These are phyloP conservation scores for Rhagologus leucostigma DNA, from an alignment of 2,113 vertebrate species.

Conservation along the genomic window DNA sequence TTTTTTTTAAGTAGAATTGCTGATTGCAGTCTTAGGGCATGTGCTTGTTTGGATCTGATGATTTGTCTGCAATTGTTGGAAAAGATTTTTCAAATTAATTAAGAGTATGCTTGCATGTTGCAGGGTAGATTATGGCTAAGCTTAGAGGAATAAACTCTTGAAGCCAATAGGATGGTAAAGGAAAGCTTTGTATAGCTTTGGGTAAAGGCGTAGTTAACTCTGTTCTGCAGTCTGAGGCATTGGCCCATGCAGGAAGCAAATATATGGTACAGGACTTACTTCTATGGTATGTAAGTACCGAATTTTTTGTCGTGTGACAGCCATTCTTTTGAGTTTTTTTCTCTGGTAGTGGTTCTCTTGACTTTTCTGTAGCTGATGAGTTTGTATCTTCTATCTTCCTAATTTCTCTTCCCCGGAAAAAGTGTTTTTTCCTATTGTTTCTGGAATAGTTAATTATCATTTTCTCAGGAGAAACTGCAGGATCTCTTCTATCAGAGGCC, in stretches of 20 bases:
- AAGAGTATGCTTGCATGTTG: background rate
- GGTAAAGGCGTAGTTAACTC: rapidly evolving
- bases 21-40: background rate
- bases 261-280: background rate
- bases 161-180: background rate
- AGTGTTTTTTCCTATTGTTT: background rate
- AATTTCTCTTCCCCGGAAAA: background rate
- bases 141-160: background rate
- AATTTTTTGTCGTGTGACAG: background rate
- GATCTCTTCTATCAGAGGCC: background rate
- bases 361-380: background rate
- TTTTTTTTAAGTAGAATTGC: background rate
- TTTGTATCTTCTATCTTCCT: background rate
- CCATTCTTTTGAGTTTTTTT: background rate
- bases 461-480: background rate
- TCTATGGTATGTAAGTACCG: background rate
- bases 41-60: background rate
- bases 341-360: background rate
- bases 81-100: background rate
- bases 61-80: background rate
- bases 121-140: background rate
- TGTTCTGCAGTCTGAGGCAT: background rate
- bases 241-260: background rate
- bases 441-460: background rate
- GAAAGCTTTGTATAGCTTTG: background rate